Base-by-base conservation (phyloP, 2,888 invertebrate species). In the Neoitamus cyanurus region DNA sequence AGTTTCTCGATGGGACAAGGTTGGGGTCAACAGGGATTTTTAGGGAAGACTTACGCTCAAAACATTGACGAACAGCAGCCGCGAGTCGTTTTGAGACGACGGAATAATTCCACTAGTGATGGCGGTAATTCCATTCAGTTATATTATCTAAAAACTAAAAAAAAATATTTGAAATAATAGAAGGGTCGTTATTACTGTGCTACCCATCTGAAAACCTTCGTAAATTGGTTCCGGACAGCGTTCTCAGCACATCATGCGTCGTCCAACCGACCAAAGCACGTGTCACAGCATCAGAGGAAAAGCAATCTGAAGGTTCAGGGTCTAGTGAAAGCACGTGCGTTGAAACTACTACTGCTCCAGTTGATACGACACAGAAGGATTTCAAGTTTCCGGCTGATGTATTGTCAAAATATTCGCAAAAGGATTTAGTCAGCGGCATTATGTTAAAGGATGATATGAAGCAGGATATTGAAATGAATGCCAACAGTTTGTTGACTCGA, bases 191-290 rank as follows among this genome's bases (percentile, higher is more conserved):
- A 36, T 87, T 98, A 6, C 92, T 98, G 0, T 96, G 97, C 85
- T 96, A 97, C 90, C 98, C 98, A 1, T 98, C 98, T 68, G 94
- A 96, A 28, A 96, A 97, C 30, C 93, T 98, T 46, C 95, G 96
- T 85, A 95, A 95, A 87, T 92, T 97, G 87, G 96, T 96, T 68
- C 95, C 94, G 20, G 93, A 93, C 83, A 93, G 94, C 89, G 93
- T 94, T 87, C 85, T 91, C 28, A 90, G 89, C 80, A 89, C 91
- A 0, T 89, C 91, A 0, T 88, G 90, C 11, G 85, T 90, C 30
- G 89, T 86, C n/a, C 87, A 84, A 46, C 91, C 92, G 1, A 90
- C 90, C 13, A 85, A 75, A 72, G 25, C 20, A 42, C 75, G 31
- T 28, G 78, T 83, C 0, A 84, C 75, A 75, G 69, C 82, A 58